Base-by-base conservation (phyloP, 1,140 invertebrate species). In the Alviniconcha marisindica region DNA sequence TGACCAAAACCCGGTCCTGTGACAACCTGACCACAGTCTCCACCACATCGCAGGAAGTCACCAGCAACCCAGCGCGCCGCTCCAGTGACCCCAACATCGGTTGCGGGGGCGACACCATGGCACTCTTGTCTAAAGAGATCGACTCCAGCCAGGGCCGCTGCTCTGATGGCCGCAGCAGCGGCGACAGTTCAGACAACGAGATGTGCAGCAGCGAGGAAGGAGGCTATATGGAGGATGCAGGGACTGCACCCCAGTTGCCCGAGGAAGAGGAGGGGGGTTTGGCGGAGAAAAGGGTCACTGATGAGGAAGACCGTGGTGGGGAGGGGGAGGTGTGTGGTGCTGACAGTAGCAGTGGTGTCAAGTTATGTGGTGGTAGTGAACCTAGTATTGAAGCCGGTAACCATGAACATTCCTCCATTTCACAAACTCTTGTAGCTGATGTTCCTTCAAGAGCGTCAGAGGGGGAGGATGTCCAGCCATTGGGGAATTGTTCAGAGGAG, bases 71-170 rank as follows among this genome's bases (percentile, higher is more conserved):
- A 95, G 95, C 83, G 15, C 93, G 97, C 74, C 94, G 96, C 81
- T 95, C 95, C 51, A 97, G 96, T 91, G 96, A 97, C 93, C 96
- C 97, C 28, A 97, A 95, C 91, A 94, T 97, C 31, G 71, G 83
- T 83, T 81, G 82, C 51, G 83, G 78, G 31, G 81, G 44, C 0
- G 83, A 84, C 21, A 38, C 79, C 73, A 21, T 80, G 76, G 81
- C 74, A 10, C 56, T 82, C 15, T 51, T 82, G 36, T 71, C 56
- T 60, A 77, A 81, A 63, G 63, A 80, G 36, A 73, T 81, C 1
- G 78, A 84, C 73, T 73, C 69, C 54, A 77, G 78, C 38, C 56
- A 80, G 4, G n/a, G 4, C 1, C 54, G 21, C 14, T 24, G 28
- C 36, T 15, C 36, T 2, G 56, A 80, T 12, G 78, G 69, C 36